Percentiles rank a stretch among this genome's conserved stretches.
Evolutionary conservation across 2,113 vertebrate genomes (phyloP).

Genomic region (Pedionomus torquatus): DNA sequence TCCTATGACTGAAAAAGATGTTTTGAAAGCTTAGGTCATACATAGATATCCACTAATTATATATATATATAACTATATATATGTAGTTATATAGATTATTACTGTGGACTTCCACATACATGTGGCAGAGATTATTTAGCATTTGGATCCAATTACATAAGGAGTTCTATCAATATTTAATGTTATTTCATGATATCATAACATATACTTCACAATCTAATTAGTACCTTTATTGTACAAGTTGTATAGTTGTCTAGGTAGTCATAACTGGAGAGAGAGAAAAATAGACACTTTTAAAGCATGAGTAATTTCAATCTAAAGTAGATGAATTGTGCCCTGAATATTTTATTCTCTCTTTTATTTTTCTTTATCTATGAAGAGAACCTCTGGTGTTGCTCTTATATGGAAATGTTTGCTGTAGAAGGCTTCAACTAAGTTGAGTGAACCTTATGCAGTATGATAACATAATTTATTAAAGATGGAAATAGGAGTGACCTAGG

Average conservation of each 20-base stretch:
- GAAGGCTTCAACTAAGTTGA: background rate
- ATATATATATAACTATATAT: too few species aligned
- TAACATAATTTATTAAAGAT: background rate
- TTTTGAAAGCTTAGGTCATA: background rate
- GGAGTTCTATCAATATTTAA: background rate
- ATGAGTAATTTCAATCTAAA: background rate
- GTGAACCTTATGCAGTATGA: background rate
- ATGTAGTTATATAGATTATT: too few species aligned
- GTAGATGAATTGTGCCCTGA: background rate
- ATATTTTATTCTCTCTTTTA: background rate
- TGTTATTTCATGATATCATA: background rate
- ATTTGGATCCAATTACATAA: background rate
- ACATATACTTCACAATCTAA: background rate
- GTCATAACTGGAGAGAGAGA: background rate
- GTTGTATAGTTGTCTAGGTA: background rate
- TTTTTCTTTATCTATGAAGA: background rate
- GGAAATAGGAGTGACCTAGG: background rate
- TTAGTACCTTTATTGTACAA: background rate
- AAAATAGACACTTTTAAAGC: background rate
- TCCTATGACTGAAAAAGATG: background rate
- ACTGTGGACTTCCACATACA: too few species aligned
- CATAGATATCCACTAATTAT: background rate
- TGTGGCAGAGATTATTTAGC: background rate
- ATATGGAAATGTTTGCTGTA: background rate
- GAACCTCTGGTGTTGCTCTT: background rate